Conservation (phyloP, 2,888 invertebrate genomes). For the Brachypalpus laphriformis region DNA sequence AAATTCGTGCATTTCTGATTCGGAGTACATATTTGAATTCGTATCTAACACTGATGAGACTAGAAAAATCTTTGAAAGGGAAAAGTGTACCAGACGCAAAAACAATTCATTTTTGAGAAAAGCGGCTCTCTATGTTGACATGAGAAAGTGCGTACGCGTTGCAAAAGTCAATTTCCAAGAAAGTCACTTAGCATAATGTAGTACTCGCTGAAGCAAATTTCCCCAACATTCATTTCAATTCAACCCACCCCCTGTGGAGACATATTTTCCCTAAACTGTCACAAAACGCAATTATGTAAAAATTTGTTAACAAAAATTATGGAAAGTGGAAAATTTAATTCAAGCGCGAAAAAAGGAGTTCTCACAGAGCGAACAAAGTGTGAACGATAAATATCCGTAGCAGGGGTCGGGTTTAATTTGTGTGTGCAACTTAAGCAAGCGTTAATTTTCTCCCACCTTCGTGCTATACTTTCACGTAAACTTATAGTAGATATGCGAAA, state of each 20-base stretch:
- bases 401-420: conserved; percentile 45
- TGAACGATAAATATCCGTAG: conserved; percentile 15
- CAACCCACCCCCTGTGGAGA: background rate
- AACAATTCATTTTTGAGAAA: background rate
- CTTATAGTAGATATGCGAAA: background rate
- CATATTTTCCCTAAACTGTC: conserved; percentile 18
- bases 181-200: conserved; percentile 29
- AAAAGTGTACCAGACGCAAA: background rate
- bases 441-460: conserved; percentile 4
- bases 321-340: conserved; percentile 66
- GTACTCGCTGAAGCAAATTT: conserved; percentile 3
- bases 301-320: conserved; percentile 53
- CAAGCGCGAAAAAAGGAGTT: conserved; percentile 11
- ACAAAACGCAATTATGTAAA: conserved; percentile 50
- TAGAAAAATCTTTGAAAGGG: background rate
- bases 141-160: conserved; percentile 13
- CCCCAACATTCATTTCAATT: conserved; percentile 9
- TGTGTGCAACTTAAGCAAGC: conserved; percentile 54
- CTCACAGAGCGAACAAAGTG: background rate
- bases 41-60: conserved; percentile 3
- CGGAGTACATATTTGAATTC: conserved; percentile 19
- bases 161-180: conserved; percentile 18
- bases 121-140: conserved; percentile 1
- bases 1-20: conserved; percentile 56
- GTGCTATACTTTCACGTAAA: background rate